Evolutionary conservation across 2,888 invertebrate species (phyloP), one percentile per base, ranked within the genome.

Genomic region (Cerastoderma edule): DNA sequence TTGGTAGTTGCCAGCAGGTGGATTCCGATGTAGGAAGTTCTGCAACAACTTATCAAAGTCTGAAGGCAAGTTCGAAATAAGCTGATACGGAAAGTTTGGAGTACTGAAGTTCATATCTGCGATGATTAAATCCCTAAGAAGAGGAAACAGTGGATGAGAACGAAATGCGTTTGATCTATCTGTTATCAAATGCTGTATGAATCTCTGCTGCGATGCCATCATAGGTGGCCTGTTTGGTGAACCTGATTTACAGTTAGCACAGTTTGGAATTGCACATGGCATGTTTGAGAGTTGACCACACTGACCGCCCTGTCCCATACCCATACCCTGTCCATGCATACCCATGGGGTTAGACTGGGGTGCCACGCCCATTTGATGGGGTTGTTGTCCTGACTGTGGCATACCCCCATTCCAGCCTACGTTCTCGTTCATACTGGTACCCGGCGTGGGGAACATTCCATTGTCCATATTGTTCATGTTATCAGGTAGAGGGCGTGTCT

Each of bases 81-180:
- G 87, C 75, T 89, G 89, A 80, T 91, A 91, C 39, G 92, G 92
- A 77, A 92, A 92, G 66, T 88, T 85, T 8, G 92, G 92, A 5
- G 89, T 87, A 70, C 88, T 87, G 75, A 92, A 92, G 84, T 92
- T 92, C 91, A 91, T 91, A 80, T 92, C 92, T 19, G 92, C 92
- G 65, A 92, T 92, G 74, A 92, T 91, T 76, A 92, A 84, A 75
- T 92, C 92, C 64, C 92, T 87, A 48, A 92, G 85, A 53, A 92
- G 85, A 1, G 91, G 91, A 79, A 91, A 92, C 71, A 92, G 83
- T 2, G 92, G 92, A 83, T 92, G 92, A 22, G 91, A 91, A 54
- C 92, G 84, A 83, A 92, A 92, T 33, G 92, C 92, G 67, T 87
- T 89, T 46, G 91, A 91, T 53, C 88, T 87, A 73, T 92, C 92